Conservation (phyloP, 2,888 invertebrate genomes). For the Tromatobia lineatoria region DNA sequence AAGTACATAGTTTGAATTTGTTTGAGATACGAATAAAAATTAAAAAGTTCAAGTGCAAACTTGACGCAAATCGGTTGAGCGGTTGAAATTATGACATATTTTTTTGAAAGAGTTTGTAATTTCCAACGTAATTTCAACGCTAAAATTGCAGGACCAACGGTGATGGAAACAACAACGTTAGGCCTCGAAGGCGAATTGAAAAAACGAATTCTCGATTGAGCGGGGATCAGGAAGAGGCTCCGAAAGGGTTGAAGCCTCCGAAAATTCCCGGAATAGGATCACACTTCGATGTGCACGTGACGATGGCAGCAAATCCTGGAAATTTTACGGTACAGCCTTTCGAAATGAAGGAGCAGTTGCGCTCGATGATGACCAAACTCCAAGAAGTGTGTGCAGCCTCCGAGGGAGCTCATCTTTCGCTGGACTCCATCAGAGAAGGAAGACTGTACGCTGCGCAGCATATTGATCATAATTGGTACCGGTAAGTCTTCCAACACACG, state of each 20-base stretch:
- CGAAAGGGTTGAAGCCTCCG: constrained; percentile 82
- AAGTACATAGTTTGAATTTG: no score
- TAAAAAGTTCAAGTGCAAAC: no score
- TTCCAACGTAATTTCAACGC: no score
- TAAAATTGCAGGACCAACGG: constrained; percentile 70
- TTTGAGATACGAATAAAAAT: no score
- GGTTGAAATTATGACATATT: no score
- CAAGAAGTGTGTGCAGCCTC: constrained; percentile 88
- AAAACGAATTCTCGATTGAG: constrained; percentile 69
- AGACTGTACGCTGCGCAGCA: constrained; percentile 90
- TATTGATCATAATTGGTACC: constrained; percentile 90
- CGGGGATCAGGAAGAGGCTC: constrained; percentile 58
- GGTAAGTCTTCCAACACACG: constrained; percentile 86
- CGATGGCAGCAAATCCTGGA: constrained; percentile 92
- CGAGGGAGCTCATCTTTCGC: constrained; percentile 85
- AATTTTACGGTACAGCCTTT: constrained; percentile 88
- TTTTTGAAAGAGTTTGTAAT: no score
- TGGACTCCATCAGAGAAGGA: constrained; percentile 86
- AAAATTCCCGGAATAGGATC: constrained; percentile 86
- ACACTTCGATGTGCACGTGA: constrained; percentile 90
- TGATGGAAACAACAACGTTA: constrained; percentile 79
- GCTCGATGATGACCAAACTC: constrained; percentile 89
- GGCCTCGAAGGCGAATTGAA: constrained; percentile 73
- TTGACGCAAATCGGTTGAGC: no score
- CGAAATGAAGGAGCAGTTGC: constrained; percentile 45